Base-by-base conservation (phyloP, 2,888 invertebrate species). In the Lasioglossum oenotherae region DNA sequence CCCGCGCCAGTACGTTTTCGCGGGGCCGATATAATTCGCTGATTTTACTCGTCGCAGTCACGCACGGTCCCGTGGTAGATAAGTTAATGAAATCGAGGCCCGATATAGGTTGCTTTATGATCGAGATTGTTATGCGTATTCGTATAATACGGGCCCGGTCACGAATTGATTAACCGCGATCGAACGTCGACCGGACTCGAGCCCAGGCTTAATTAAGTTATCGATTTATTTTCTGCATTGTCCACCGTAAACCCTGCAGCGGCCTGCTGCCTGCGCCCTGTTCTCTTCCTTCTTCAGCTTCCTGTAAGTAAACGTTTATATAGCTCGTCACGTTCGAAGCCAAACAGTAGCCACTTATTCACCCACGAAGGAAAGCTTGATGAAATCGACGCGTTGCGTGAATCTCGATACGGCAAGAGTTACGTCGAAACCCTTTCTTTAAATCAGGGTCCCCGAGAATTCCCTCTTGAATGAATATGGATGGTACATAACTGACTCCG, bases 61-160 rank as follows among this genome's bases (percentile, higher is more conserved):
- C 94, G 94, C 94, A 94, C 92, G 89, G 86, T 31, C 31, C 85
- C 84, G 57, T 85, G 79, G 78, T 82, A 93, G 93, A 93, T 94
- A 94, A 94, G 93, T 93, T 94, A 94, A 95, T 94, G 94, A 95
- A 95, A 94, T 93, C 92, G 92, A 88, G 91, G 88, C 71, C n/a
- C 90, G 92, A 93, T 82, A 80, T 92, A 92, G 92, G 91, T 92
- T 93, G 92, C 90, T 94, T 94, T 93, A 93, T 91, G 92, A 91
- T 84, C 88, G 89, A 83, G 92, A 93, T 93, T 93, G 92, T 93
- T 92, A 91, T 91, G 91, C 92, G 92, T 90, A 92, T 92, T 90
- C 90, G 88, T 91, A 88, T 90, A 88, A 89, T 88, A 87, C 79
- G 82, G 72, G 72, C 71, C 57, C 82, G 76, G 82, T 88, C 86